These are phyloP conservation scores for Micrastur ruficollis DNA, from an alignment of 2,797 vertebrate genomes.

Conservation along the genomic window DNA sequence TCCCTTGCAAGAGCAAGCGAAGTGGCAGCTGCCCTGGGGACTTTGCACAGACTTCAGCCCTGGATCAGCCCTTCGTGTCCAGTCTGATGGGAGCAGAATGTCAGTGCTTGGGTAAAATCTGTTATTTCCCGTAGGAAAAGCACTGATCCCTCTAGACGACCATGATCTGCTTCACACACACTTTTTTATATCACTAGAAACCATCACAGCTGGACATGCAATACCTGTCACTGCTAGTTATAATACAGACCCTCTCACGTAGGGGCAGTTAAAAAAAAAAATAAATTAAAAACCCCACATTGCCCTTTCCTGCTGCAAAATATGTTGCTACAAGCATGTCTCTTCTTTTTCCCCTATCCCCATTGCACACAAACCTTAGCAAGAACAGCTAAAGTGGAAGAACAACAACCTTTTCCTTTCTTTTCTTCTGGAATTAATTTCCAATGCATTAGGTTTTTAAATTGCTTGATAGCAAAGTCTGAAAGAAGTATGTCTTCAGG, in stretches of 20 bases:
- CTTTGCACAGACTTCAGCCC: neutral
- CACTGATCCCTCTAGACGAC: neutral
- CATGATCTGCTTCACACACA: neutral
- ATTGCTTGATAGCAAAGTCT: neutral
- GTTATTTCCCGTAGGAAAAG: neutral
- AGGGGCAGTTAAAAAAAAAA: neutral
- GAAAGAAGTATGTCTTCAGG: neutral
- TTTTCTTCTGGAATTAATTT: slow-evolving; percentile 1
- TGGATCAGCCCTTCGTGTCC: neutral
- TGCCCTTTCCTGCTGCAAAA: neutral
- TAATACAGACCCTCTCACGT: neutral
- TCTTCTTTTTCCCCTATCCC: too few relatives aligned
- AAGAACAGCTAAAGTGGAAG: neutral
- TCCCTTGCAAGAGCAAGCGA: neutral
- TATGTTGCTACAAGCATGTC: rapidly evolving
- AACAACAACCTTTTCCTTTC: neutral
- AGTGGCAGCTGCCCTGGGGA: neutral
- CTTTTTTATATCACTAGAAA: neutral
- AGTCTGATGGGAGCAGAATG: neutral
- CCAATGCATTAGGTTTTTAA: neutral
- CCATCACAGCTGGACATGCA: neutral
- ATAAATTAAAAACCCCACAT: neutral
- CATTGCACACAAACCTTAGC: neutral
- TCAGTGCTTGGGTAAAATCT: neutral
- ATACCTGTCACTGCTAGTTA: neutral